phyloP scores from a whole-genome alignment of 2,888 invertebrate genomes.

The Lycaena phlaeas region DNA sequence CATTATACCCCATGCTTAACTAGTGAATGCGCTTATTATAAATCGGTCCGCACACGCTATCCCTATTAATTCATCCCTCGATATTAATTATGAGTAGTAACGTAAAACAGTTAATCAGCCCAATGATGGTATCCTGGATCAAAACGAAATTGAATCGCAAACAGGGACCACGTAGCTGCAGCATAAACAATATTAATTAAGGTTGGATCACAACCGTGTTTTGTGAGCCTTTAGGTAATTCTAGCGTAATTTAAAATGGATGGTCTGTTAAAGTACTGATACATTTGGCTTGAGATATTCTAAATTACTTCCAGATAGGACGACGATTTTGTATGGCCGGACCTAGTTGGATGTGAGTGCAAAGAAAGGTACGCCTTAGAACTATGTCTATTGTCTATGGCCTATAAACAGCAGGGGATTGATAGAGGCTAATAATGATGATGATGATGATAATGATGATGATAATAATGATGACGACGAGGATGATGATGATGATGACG shows the following conservation, averaged over 20 bases:
- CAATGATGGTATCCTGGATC: conserved; percentile 9
- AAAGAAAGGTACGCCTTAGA: too few species aligned
- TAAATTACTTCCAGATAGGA: too few species aligned
- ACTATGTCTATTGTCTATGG: too few species aligned
- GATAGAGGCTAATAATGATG: too few species aligned
- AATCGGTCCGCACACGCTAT: not conserved
- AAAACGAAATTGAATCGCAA: conserved; percentile 18
- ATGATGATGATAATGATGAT: too few species aligned
- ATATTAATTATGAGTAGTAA: conserved; percentile 7
- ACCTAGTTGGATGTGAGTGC: too few species aligned
- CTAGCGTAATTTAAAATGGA: conserved; percentile 4
- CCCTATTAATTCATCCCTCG: conserved; percentile 5
- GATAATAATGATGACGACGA: too few species aligned
- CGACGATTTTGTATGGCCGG: too few species aligned
- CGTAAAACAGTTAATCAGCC: conserved; percentile 10
- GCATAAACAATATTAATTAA: conserved; percentile 7
- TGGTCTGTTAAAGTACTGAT: too few species aligned
- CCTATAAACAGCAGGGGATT: too few species aligned
- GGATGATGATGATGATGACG: too few species aligned
- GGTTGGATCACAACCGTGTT: not conserved
- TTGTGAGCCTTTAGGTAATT: conserved; percentile 1
- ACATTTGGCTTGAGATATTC: too few species aligned
- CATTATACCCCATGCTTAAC: not conserved
- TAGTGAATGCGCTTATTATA: conserved; percentile 3
- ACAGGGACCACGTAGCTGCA: conserved; percentile 12